phyloP scores from a whole-genome alignment of 2,797 vertebrate genomes.

The Lagodon rhomboides region DNA sequence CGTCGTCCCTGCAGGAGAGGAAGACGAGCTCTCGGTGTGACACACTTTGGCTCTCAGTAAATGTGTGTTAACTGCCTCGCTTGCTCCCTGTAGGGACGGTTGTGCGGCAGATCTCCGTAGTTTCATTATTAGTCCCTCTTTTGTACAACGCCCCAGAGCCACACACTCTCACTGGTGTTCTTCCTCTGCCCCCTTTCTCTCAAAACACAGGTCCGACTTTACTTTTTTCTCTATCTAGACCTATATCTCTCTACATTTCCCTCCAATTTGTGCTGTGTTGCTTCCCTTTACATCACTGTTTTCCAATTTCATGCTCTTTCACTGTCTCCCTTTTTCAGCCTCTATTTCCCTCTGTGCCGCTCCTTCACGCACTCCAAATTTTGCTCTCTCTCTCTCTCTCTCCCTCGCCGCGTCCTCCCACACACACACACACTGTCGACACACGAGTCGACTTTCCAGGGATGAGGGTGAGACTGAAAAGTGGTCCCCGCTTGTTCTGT shows the following conservation, averaged over 20 bases:
- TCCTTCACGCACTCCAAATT: constrained; percentile 19
- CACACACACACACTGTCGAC: constrained; percentile 51
- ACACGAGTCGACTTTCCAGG: constrained; percentile 67
- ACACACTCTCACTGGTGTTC: constrained; percentile 16
- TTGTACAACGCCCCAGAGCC: constrained; percentile 44
- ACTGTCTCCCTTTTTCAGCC: constrained; percentile 17
- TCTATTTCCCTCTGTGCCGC: not conserved
- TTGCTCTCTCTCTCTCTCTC: constrained; percentile 18
- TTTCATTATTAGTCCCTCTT: constrained; percentile 55
- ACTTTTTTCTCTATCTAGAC: constrained; percentile 27
- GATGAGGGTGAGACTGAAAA: constrained; percentile 67
- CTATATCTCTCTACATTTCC: not conserved
- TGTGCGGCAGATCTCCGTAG: constrained; percentile 31
- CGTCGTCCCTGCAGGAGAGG: constrained; percentile 38
- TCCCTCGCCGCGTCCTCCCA: constrained; percentile 38
- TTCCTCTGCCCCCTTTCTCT: constrained; percentile 10
- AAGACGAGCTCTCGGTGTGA: constrained; percentile 38
- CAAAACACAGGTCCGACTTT: constrained; percentile 21
- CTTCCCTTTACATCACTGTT: constrained; percentile 17
- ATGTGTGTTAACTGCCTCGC: constrained; percentile 53
- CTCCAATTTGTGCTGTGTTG: constrained; percentile 13
- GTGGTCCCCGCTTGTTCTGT: constrained; percentile 63
- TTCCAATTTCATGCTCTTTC: constrained; percentile 9
- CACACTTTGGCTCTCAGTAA: constrained; percentile 55
- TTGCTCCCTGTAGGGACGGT: constrained; percentile 36